Conservation (phyloP, 2,888 invertebrate genomes). For the Perizoma affinitatum region DNA sequence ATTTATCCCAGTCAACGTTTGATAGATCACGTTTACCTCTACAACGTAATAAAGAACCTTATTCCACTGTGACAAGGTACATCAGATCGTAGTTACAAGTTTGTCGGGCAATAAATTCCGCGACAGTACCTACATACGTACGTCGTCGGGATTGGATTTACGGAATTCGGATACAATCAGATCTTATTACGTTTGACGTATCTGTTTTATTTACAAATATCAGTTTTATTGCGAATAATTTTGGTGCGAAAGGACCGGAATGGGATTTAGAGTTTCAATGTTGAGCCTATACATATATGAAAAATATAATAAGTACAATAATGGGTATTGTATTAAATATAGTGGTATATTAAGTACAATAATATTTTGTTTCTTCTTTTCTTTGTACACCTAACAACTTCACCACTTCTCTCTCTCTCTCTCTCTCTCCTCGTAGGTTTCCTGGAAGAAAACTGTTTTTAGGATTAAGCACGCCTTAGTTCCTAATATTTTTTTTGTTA, state of each 20-base stretch:
- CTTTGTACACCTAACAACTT: too few relatives aligned
- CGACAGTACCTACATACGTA: constrained; percentile 16
- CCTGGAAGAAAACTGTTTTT: too few relatives aligned
- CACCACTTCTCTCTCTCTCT: too few relatives aligned
- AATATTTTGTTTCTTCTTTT: too few relatives aligned
- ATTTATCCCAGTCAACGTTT: constrained; percentile 53
- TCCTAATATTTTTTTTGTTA: too few relatives aligned
- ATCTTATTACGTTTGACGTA: constrained; percentile 36
- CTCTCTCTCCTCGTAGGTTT: too few relatives aligned
- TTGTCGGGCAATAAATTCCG: constrained; percentile 30
- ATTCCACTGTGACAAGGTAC: constrained; percentile 25
- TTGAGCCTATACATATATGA: not conserved
- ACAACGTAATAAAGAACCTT: constrained; percentile 26
- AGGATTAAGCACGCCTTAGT: too few relatives aligned
- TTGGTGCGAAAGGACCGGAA: not conserved
- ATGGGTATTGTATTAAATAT: too few relatives aligned
- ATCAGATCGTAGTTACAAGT: constrained; percentile 12
- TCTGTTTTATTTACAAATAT: constrained; percentile 28
- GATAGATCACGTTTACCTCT: constrained; percentile 46
- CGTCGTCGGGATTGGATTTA: constrained; percentile 34
- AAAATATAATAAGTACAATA: too few relatives aligned
- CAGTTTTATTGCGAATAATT: constrained; percentile 4
- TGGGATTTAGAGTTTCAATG: constrained; percentile 1
- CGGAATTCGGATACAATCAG: constrained; percentile 35
- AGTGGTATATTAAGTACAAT: too few relatives aligned